A percentile compares a stretch with the other conserved stretches of the same genome.
phyloP scores from a whole-genome alignment of 2,113 vertebrate genomes.

The Rhea americana region DNA sequence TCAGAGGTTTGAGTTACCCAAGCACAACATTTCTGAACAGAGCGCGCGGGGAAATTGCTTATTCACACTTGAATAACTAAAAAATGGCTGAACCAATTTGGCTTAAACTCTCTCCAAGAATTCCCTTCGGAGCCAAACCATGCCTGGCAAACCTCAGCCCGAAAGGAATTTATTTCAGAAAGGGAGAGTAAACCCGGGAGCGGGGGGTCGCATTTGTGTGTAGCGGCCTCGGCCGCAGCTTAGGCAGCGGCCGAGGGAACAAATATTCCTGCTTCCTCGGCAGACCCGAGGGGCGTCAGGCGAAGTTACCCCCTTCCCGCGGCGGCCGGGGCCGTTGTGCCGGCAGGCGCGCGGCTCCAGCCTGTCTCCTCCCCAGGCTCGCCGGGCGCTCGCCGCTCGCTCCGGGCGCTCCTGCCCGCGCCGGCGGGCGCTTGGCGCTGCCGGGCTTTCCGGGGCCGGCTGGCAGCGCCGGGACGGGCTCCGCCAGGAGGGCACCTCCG shows the following conservation, averaged over 20 bases:
- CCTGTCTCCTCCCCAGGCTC: slow-evolving; percentile 54
- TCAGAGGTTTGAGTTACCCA: slow-evolving; percentile 50
- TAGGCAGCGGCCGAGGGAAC: slow-evolving; percentile 18
- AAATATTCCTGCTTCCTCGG: slow-evolving; percentile 40
- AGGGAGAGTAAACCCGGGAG: slow-evolving; percentile 42
- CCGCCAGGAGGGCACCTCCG: background rate
- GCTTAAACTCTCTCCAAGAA: slow-evolving; percentile 67
- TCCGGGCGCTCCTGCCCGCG: background rate
- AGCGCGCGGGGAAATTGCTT: slow-evolving; percentile 63
- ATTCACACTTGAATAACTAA: slow-evolving; percentile 70
- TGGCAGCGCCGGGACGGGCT: background rate
- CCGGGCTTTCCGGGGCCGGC: rapidly evolving
- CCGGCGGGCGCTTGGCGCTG: background rate
- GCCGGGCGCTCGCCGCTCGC: background rate
- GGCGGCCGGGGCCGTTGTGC: no score
- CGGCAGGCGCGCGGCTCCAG: slow-evolving; percentile 1
- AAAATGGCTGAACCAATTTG: slow-evolving; percentile 66
- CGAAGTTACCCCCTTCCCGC: background rate
- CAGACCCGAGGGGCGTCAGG: slow-evolving; percentile 40
- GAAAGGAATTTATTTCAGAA: slow-evolving; percentile 58
- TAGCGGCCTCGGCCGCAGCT: background rate
- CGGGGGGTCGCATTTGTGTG: background rate
- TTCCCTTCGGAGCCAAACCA: slow-evolving; percentile 57
- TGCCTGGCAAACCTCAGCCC: slow-evolving; percentile 63
- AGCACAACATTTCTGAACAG: slow-evolving; percentile 64